Evolutionary conservation across 2,797 vertebrate genomes (phyloP).

Genomic region (Pangasius larnaudii): DNA sequence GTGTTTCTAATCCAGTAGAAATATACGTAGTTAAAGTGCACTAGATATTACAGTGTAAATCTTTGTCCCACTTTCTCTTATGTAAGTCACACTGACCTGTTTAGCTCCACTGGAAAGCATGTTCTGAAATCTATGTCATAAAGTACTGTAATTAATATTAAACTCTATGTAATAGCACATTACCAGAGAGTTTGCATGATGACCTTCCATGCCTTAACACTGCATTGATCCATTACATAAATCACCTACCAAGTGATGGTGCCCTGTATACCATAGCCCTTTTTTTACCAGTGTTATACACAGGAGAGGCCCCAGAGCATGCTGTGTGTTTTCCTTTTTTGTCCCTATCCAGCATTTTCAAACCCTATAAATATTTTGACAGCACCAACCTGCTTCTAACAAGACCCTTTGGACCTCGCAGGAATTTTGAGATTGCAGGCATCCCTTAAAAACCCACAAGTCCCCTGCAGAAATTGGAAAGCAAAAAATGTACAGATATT

Average conservation of each 20-base stretch:
- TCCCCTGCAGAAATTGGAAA: constrained; percentile 17
- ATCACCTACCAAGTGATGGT: constrained; percentile 74
- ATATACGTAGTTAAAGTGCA: constrained; percentile 17
- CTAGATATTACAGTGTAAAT: not conserved
- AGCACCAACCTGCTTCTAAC: constrained; percentile 60
- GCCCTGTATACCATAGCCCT: constrained; percentile 57
- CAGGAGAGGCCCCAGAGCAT: constrained; percentile 52
- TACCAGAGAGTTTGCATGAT: constrained; percentile 68
- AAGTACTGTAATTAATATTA: constrained; percentile 20
- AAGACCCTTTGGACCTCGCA: constrained; percentile 59
- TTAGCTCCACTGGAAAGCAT: constrained; percentile 13
- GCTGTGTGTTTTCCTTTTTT: constrained; percentile 49
- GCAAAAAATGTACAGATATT: constrained; percentile 51
- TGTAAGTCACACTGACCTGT: constrained; percentile 12
- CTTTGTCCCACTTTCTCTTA: constrained; percentile 14
- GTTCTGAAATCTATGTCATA: constrained; percentile 24
- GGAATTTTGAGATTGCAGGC: constrained; percentile 56
- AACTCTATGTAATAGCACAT: constrained; percentile 23
- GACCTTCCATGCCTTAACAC: constrained; percentile 70
- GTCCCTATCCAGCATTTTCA: constrained; percentile 56
- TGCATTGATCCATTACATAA: constrained; percentile 69
- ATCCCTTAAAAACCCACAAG: constrained; percentile 49
- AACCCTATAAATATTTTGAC: constrained; percentile 66
- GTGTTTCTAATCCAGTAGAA: not conserved
- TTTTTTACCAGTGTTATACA: constrained; percentile 30